phyloP scores from a whole-genome alignment of 1,140 invertebrate genomes.

The Orchestia grillus region DNA sequence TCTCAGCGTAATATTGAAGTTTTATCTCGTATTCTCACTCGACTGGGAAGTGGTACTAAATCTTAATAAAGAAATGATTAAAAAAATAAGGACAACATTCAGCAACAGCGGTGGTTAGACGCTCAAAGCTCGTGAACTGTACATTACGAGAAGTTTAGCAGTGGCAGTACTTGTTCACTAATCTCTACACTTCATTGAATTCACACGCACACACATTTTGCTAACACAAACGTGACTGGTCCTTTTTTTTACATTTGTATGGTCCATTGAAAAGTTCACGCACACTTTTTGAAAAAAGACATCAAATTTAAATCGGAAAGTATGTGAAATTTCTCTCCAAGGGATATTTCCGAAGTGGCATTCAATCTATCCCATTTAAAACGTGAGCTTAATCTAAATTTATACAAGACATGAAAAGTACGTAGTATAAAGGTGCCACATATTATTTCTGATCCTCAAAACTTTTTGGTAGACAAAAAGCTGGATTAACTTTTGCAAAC shows the following conservation, averaged over 20 bases:
- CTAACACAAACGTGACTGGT: neutral
- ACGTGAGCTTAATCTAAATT: neutral
- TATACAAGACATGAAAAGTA: neutral
- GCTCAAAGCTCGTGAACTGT: conserved; percentile 6
- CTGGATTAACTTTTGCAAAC: neutral
- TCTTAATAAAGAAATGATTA: neutral
- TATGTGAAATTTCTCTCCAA: neutral
- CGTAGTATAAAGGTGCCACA: neutral
- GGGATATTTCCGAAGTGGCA: neutral
- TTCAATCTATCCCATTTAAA: neutral
- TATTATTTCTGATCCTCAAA: neutral
- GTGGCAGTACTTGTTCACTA: conserved; percentile 7
- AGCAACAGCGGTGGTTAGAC: neutral
- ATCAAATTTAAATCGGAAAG: neutral
- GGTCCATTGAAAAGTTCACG: neutral
- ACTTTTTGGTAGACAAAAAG: neutral
- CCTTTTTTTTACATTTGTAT: conserved; percentile 6
- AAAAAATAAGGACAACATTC: neutral
- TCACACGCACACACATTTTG: neutral
- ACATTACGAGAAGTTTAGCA: neutral
- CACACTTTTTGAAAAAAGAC: neutral
- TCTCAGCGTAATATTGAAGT: neutral
- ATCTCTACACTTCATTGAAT: neutral
- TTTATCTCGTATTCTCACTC: neutral
- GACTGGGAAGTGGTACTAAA: neutral